Evolutionary conservation across 2,888 invertebrate genomes (phyloP).

Genomic region (Torymus auratus): DNA sequence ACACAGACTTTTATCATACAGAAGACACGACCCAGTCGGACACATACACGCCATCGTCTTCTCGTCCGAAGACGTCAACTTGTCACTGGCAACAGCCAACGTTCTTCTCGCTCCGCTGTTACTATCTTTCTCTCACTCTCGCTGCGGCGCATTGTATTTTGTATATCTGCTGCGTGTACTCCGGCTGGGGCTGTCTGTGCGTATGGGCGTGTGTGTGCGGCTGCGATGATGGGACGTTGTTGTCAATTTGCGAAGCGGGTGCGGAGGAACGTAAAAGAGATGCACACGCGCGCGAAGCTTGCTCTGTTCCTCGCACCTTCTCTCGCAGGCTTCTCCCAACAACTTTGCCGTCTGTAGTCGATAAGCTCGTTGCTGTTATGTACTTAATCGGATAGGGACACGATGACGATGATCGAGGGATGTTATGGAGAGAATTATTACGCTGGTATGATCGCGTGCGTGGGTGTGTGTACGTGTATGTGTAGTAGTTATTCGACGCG

Average conservation of each 20-base stretch:
- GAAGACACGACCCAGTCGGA: too few relatives aligned
- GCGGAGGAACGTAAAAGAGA: background rate
- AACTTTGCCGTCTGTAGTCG: slow-evolving; percentile 7
- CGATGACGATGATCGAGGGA: slow-evolving; percentile 5
- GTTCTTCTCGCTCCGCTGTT: background rate
- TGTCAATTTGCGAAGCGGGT: slow-evolving; percentile 43
- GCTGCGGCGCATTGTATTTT: background rate
- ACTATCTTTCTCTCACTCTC: slow-evolving; percentile 27
- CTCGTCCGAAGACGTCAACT: too few relatives aligned
- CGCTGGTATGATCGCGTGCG: slow-evolving; percentile 5
- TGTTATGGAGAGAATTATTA: background rate
- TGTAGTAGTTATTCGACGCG: background rate
- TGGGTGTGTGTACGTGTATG: background rate
- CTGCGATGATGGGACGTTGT: background rate
- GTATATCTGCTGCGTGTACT: background rate
- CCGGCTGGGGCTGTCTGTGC: slow-evolving; percentile 8
- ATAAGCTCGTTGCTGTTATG: slow-evolving; percentile 26
- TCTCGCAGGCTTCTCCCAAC: slow-evolving; percentile 34
- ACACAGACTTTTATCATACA: too few relatives aligned
- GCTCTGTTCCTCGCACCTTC: slow-evolving; percentile 35
- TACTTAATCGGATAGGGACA: background rate
- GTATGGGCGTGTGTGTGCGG: slow-evolving; percentile 28
- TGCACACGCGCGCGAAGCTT: slow-evolving; percentile 1
- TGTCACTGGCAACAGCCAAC: too few relatives aligned
- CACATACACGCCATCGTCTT: too few relatives aligned